Percentiles rank a stretch among this genome's conserved stretches.
Conservation (phyloP, 2,113 vertebrate genomes). For the Neofelis nebulosa region DNA sequence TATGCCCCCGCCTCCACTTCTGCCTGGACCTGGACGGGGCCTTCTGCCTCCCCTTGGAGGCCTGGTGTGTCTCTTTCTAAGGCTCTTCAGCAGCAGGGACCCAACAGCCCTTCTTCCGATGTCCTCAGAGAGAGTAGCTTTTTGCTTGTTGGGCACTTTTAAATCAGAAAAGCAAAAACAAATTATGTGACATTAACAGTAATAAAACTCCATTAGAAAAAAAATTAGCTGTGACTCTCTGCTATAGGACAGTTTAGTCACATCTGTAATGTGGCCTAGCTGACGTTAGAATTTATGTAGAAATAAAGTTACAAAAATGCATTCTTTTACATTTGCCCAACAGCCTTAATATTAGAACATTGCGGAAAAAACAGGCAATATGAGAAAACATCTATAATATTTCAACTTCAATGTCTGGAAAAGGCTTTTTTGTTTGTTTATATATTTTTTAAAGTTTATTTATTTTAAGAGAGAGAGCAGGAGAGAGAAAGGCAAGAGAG, state of each 20-base stretch:
- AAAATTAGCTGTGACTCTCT: not conserved
- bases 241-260: not conserved
- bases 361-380: not conserved
- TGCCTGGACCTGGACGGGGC: accelerated
- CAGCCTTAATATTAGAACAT: not conserved
- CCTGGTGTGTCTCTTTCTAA: not conserved
- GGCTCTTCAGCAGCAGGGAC: not conserved
- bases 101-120: too few relatives aligned
- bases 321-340: not conserved
- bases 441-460: too few relatives aligned
- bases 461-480: too few relatives aligned
- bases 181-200: not conserved
- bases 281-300: not conserved
- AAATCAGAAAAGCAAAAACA: not conserved
- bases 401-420: not conserved
- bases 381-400: not conserved
- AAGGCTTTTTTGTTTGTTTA: not conserved
- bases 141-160: not conserved
- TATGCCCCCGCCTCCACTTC: too few relatives aligned
- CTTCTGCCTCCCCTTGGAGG: not conserved
- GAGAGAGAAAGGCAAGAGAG: too few relatives aligned
- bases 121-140: not conserved
- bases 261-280: not conserved
- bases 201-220: not conserved
- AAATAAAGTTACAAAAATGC: not conserved